Evolutionary conservation across 2,797 vertebrate species (phyloP), one percentile per base, ranked within the genome.

Genomic region (Xenops minutus): DNA sequence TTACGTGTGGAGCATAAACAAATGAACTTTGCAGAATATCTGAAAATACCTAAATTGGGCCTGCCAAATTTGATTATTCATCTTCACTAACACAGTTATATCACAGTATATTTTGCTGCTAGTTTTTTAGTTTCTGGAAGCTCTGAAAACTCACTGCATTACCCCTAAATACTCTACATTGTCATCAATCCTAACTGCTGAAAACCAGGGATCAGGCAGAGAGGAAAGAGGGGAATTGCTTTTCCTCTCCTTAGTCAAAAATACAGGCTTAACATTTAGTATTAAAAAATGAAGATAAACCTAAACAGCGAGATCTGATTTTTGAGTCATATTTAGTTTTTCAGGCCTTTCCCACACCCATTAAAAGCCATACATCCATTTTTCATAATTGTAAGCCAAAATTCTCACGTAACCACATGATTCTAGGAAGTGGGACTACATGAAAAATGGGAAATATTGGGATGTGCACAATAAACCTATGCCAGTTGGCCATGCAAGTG

Each of bases 351-450:
- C 84, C 59, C 54, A 37, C 1, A 2, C 30, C 32, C 23, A 6
- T 52, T 91, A 58, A 78, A 79, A 52, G 32, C 43, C 54, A 88
- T 62, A 39, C 41, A 14, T 80, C 27, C 8, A 7, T 63, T 93
- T 86, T 77, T 89, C 58, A 77, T 80, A 71, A 75, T 29, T 68
- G 39, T 51, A 88, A 92, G 34, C 52, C 44, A 85, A 69, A 92
- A 64, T 19, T 92, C 77, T 88, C 56, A n/a, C 21, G 27, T 79
- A 85, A 91, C 37, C 67, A 64, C 63, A 27, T 27, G 77, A 85
- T 71, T 89, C 63, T 82, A 85, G 92, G 94, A 95, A 92, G 84
- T 94, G 74, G 63, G 71, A 79, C 77, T 92, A 3, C 52, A 71
- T 66, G 59, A 88, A 83, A 95, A 96, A 13, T 56, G 89, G 83